Evolutionary conservation across 2,797 vertebrate species (phyloP), one percentile per base, ranked within the genome.

Genomic region (Vipera ursinii): DNA sequence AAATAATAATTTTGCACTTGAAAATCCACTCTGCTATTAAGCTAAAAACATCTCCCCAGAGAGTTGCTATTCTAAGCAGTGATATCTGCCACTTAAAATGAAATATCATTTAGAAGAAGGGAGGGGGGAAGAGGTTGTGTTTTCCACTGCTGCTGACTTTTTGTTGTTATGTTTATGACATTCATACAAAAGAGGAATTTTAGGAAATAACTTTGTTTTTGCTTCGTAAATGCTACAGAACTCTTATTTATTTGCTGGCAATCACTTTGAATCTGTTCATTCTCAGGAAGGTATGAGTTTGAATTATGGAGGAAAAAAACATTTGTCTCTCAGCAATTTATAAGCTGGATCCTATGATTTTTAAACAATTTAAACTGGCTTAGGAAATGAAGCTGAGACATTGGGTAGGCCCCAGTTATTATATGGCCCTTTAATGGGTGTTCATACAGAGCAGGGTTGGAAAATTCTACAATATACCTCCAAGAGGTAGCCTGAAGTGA

Each of bases 111-210:
- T 95, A 0, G 0, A 93, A 96, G 95, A 93, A 95, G 28, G 61
- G 9, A 51, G 51, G 48, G 7, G 44, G 94, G 94, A 73, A 92
- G 93, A 95, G 82, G 96, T 95, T 94, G 93, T 89, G 90, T 90
- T 96, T 96, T 96, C 87, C 86, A 91, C 91, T 93, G 93, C 92
- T 94, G 94, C 87, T 65, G 91, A 78, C 48, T 93, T 95, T 93
- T 96, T 96, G 95, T 96, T 96, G 96, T 96, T 96, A 96, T 92
- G 85, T 96, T 91, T 95, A 93, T 92, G 95, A 90, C 53, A 94
- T 95, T 94, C 92, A 96, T 95, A 96, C 0, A 94, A 95, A 93
- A 89, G 48, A 91, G 78, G 95, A 94, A 90, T 90, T 3, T 0
- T 69, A 94, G 89, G 89, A 91, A 96, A 95, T 94, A 38, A 87